Evolutionary conservation across 1,140 invertebrate genomes (phyloP).

Genomic region (Drosophila melanogaster): Release_6_plus_ISO1_MT NT_033777.3:8663501-8664000

Average conservation of each 20-base stretch:
- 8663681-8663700: slow-evolving; percentile 82
- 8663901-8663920: slow-evolving; percentile 8
- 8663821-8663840: slow-evolving; percentile 17
- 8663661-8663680: slow-evolving; percentile 76
- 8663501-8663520: slow-evolving; percentile 91
- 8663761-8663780: slow-evolving; percentile 22
- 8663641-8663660: slow-evolving; percentile 83
- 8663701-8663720: slow-evolving; percentile 77
- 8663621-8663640: slow-evolving; percentile 5
- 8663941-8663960: too few species aligned
- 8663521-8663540: slow-evolving; percentile 89
- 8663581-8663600: slow-evolving; percentile 8
- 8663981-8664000: too few species aligned
- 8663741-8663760: not conserved
- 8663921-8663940: not conserved
- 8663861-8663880: not conserved
- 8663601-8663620: slow-evolving; percentile 36
- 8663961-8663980: too few species aligned
- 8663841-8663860: slow-evolving; percentile 3
- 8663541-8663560: slow-evolving; percentile 92
- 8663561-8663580: slow-evolving; percentile 85
- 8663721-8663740: slow-evolving; percentile 47
- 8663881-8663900: slow-evolving; percentile 7
- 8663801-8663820: slow-evolving; percentile 2
- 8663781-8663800: not conserved